These are phyloP conservation scores for Andrena praecox DNA, from an alignment of 2,888 invertebrate species.

Conservation along the genomic window DNA sequence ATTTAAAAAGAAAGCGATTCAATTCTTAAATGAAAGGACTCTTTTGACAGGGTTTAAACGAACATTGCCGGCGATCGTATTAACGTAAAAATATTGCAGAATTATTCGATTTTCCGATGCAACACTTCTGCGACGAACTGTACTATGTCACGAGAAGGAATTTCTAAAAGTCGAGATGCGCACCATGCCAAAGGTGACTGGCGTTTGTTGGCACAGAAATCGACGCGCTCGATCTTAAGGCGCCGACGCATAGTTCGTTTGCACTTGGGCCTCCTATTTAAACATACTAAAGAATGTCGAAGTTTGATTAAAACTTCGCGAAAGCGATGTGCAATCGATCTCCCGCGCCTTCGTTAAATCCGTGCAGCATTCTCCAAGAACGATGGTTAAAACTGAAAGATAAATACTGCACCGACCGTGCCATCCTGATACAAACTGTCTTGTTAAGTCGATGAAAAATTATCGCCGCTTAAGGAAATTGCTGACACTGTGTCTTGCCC, in stretches of 20 bases:
- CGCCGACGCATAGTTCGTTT: constrained; percentile 24
- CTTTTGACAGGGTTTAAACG: not conserved
- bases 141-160: not conserved
- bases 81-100: not conserved
- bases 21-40: not conserved
- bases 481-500: constrained; percentile 17
- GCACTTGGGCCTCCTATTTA: constrained; percentile 18
- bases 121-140: not conserved
- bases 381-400: too few relatives aligned
- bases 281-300: constrained; percentile 4
- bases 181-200: constrained; percentile 38
- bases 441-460: not conserved
- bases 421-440: not conserved
- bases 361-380: not conserved
- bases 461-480: constrained; percentile 35
- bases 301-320: constrained; percentile 6
- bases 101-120: not conserved
- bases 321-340: not conserved
- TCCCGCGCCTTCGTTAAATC: too few relatives aligned
- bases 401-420: too few relatives aligned
- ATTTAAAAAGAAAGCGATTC: not conserved
- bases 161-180: constrained; percentile 21
- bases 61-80: not conserved
- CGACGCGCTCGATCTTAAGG: constrained; percentile 27
- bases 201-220: constrained; percentile 50